Percentiles rank a stretch among this genome's conserved stretches.
Conservation (phyloP, 2,797 vertebrate genomes). For the Delichon dasypus region DNA sequence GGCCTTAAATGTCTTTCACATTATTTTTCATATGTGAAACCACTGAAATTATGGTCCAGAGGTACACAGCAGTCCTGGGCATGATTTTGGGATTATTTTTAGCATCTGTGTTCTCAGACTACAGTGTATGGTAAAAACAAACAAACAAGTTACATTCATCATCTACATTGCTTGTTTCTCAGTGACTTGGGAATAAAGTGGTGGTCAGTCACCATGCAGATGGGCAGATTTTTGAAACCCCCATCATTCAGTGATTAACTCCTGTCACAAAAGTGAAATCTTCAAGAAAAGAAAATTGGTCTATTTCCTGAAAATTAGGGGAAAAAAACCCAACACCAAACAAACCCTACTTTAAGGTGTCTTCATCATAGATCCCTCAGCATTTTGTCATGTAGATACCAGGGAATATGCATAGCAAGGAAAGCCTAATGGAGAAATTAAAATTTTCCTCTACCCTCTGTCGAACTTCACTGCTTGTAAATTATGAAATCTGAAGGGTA, state of each 20-base stretch:
- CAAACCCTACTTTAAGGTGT: neutral
- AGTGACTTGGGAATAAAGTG: neutral
- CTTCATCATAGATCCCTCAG: neutral
- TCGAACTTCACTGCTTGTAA: neutral
- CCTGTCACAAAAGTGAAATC: neutral
- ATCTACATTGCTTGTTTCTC: neutral
- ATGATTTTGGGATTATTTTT: neutral
- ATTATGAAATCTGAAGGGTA: neutral
- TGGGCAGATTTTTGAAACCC: neutral
- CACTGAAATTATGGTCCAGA: neutral
- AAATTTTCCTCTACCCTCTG: neutral
- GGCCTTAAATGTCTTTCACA: neutral
- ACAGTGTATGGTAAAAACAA: neutral
- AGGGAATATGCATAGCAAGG: neutral
- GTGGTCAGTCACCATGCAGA: neutral
- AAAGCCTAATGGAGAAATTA: neutral
- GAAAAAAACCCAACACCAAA: accelerated
- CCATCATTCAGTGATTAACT: neutral
- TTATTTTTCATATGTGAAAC: neutral
- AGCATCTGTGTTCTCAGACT: neutral
- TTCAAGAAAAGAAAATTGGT: neutral
- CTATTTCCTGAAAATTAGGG: neutral
- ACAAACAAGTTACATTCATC: neutral
- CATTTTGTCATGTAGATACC: neutral
- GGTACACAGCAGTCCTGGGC: neutral